phyloP scores from a whole-genome alignment of 2,888 invertebrate genomes.

The Ophion obscuratus region DNA sequence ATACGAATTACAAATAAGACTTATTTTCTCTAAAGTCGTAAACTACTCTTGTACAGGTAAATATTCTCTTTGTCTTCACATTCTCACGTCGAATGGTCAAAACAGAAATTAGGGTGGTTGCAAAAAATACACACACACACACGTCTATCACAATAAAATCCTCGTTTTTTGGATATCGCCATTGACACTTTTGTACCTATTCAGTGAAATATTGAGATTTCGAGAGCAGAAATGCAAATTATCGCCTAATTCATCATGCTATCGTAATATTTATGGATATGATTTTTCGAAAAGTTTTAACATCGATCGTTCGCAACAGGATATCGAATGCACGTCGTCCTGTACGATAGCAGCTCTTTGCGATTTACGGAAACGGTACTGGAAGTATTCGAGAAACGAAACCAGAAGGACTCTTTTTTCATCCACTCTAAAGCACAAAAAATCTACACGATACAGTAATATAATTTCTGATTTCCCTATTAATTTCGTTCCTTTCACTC shows the following conservation, averaged over 20 bases:
- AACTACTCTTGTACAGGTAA: constrained; percentile 25
- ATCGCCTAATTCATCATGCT: not conserved
- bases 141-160: not conserved
- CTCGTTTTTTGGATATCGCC: not conserved
- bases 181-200: not conserved
- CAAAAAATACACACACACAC: not conserved
- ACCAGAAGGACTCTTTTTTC: not conserved
- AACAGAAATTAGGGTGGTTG: constrained; percentile 67
- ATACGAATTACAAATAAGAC: constrained; percentile 58
- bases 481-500: constrained; percentile 1
- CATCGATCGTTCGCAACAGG: not conserved
- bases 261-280: not conserved
- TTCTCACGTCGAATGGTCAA: constrained; percentile 45
- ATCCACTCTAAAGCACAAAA: constrained; percentile 20
- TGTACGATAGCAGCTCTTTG: not conserved
- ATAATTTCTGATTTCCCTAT: constrained; percentile 17
- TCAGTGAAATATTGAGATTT: not conserved
- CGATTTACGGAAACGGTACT: not conserved
- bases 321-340: not conserved
- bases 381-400: not conserved
- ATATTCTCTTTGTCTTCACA: constrained; percentile 56
- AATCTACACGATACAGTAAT: constrained; percentile 5
- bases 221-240: not conserved
- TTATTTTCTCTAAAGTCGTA: constrained; percentile 31
- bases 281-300: not conserved